Base-by-base conservation (phyloP, 2,888 invertebrate genomes). In the Orthosia gothica region DNA sequence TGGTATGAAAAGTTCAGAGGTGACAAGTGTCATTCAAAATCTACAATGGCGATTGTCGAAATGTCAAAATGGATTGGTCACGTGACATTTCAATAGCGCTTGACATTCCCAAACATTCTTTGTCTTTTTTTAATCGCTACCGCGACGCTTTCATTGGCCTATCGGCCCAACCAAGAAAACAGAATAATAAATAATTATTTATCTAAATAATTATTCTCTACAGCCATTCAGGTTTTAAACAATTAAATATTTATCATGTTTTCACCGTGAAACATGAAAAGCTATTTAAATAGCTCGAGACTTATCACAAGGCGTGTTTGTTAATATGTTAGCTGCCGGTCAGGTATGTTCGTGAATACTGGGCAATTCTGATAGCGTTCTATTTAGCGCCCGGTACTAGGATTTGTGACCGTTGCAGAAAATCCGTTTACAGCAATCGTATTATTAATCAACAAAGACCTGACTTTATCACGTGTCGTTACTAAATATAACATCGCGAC, bases 291-390 rank as follows among this genome's bases (percentile, higher is more conserved):
- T 63, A 57, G 23, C 65, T 15, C 9, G 2, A 12, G 23, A 55
- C 15, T 23, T 80, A 80, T 52, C 50, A 80, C 55, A 32, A 58
- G 49, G 66, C 62, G 81, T 81, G 81, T 63, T 58, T 9, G 18
- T 63, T 80, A 49, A 80, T 71, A n/a, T n/a, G n/a, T n/a, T 81
- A 81, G 74, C 47, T 18, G 3, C 45, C 2, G 50, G 52, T 5
- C 50, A 70, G 49, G 61, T 18, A 50, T 47, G 47, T 50, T 65
- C 55, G n/a, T 49, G 65, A 78, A 80, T 58, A 67, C 52, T 67
- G 63, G 23, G 49, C 12, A 67, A 61, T 74, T 45, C 50, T 59
- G 67, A 81, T 81, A 79, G 74, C 32, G 16, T 58, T 74, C 49
- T 49, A 40, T 74, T 67, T 59, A 74, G 45, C 58, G 12, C 62